Conservation (phyloP, 2,113 vertebrate genomes). For the Azemiops feae region DNA sequence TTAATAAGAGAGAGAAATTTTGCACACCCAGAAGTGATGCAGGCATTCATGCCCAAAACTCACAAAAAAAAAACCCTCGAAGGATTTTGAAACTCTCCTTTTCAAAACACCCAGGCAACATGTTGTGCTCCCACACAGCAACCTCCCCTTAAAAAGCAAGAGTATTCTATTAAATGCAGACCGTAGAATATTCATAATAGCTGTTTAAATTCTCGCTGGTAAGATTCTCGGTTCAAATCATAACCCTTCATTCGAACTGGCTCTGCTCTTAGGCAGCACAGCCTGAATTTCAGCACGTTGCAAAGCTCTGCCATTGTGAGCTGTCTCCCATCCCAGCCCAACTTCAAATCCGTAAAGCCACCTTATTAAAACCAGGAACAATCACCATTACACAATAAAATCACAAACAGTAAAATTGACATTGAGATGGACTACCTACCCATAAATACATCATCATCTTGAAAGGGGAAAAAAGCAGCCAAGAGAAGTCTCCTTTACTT, state of each 20-base stretch:
- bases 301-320: slow-evolving; percentile 46
- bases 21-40: slow-evolving; percentile 66
- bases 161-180: slow-evolving; percentile 25
- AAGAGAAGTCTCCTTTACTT: slow-evolving; percentile 79
- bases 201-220: slow-evolving; percentile 60
- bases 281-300: slow-evolving; percentile 41
- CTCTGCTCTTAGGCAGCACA: slow-evolving; percentile 44
- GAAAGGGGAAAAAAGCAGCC: slow-evolving; percentile 74
- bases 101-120: not conserved
- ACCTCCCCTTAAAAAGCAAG: not conserved
- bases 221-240: slow-evolving; percentile 24
- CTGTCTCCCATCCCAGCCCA: not conserved
- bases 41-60: slow-evolving; percentile 31
- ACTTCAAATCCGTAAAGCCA: slow-evolving; percentile 57
- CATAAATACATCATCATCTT: slow-evolving; percentile 95
- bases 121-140: not conserved
- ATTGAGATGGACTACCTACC: slow-evolving; percentile 82
- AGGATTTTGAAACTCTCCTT: not conserved
- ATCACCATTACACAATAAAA: not conserved
- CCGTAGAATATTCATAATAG: not conserved
- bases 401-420: slow-evolving; percentile 47
- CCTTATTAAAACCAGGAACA: slow-evolving; percentile 39
- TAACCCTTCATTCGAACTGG: not conserved
- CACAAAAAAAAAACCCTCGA: not conserved
- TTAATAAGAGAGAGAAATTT: slow-evolving; percentile 52